phyloP scores from a whole-genome alignment of 2,888 invertebrate species.

The Dioctria linearis region DNA sequence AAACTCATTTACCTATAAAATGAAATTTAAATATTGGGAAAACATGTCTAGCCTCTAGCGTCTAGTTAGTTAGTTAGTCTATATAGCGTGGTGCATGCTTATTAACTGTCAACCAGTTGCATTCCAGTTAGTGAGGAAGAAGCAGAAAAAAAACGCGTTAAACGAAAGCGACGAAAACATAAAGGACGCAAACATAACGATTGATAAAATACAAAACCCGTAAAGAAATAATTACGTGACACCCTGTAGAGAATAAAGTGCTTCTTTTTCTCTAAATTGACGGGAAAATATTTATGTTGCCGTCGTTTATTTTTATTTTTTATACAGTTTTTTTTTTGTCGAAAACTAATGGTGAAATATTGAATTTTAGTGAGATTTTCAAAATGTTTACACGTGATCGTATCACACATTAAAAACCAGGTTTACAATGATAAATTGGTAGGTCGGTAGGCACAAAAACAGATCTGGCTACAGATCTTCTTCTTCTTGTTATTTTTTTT shows the following conservation, averaged over 20 bases:
- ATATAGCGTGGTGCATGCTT: too few relatives aligned
- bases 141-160: neutral
- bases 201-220: slow-evolving; percentile 37
- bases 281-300: slow-evolving; percentile 18
- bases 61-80: too few relatives aligned
- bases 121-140: too few relatives aligned
- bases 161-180: slow-evolving; percentile 33
- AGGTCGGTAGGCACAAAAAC: neutral
- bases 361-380: neutral
- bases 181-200: neutral
- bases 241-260: slow-evolving; percentile 8
- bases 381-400: neutral
- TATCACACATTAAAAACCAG: neutral
- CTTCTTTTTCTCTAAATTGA: slow-evolving; percentile 4
- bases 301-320: neutral
- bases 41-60: too few relatives aligned
- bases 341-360: slow-evolving; percentile 34
- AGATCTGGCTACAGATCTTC: too few relatives aligned
- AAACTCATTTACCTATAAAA: too few relatives aligned
- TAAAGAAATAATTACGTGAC: slow-evolving; percentile 43
- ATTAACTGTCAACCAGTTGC: too few relatives aligned
- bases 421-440: neutral
- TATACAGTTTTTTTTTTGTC: neutral
- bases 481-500: too few relatives aligned
- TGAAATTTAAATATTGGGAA: too few relatives aligned